Conservation (phyloP, 2,888 invertebrate species). For the Hoplodrina ambigua region DNA sequence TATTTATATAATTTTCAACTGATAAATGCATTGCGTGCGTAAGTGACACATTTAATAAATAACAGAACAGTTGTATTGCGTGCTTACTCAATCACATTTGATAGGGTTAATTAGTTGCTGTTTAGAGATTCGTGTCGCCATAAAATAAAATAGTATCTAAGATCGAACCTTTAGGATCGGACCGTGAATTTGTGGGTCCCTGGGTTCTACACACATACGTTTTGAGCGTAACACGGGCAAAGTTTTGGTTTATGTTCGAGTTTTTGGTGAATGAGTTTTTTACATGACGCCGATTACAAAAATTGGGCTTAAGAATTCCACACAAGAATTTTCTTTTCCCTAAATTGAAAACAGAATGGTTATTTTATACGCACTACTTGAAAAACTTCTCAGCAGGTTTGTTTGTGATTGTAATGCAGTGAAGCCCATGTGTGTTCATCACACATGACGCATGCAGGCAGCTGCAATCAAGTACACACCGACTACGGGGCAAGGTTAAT, state of each 20-base stretch:
- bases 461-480: constrained; percentile 72
- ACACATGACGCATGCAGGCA: constrained; percentile 62
- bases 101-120: constrained; percentile 40
- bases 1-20: constrained; percentile 52
- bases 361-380: constrained; percentile 11
- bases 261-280: no score
- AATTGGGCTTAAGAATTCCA: no score
- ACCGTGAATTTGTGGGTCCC: no score
- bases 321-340: not conserved
- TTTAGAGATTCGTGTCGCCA: constrained; percentile 24
- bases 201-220: no score
- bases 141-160: constrained; percentile 8
- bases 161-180: no score
- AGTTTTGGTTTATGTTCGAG: no score
- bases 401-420: constrained; percentile 54
- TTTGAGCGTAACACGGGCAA: no score
- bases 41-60: constrained; percentile 49
- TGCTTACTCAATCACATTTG: constrained; percentile 26
- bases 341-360: not conserved
- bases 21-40: constrained; percentile 57
- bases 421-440: constrained; percentile 68
- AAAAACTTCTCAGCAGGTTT: constrained; percentile 20
- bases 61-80: constrained; percentile 27
- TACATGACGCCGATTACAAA: no score
- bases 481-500: constrained; percentile 73